Conservation (phyloP, 2,797 vertebrate genomes). For the Pseudomugil tenellus region DNA sequence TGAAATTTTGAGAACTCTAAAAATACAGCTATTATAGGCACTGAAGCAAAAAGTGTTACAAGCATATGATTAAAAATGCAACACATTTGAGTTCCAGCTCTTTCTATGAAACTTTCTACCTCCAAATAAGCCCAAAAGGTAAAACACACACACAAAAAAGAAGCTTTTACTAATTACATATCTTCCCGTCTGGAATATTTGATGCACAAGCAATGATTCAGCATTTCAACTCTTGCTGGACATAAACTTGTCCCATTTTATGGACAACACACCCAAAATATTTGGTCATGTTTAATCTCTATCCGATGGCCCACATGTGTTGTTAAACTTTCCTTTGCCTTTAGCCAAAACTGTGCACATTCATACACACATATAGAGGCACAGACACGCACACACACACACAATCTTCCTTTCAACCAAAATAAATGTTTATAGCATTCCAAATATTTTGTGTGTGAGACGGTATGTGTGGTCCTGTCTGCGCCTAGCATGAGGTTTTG, state of each 20-base stretch:
- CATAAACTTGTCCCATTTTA: slow-evolving; percentile 59
- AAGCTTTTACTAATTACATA: slow-evolving; percentile 5
- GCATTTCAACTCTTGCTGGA: slow-evolving; percentile 37
- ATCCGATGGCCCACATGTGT: slow-evolving; percentile 65
- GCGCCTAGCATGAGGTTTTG: slow-evolving; percentile 75
- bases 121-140: background rate
- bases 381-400: background rate
- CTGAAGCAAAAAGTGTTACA: too few species aligned
- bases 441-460: slow-evolving; percentile 80
- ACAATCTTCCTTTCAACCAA: slow-evolving; percentile 71
- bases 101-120: background rate
- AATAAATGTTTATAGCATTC: slow-evolving; percentile 87
- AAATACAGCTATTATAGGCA: too few species aligned
- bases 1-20: too few species aligned
- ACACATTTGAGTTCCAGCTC: background rate
- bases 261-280: slow-evolving; percentile 65
- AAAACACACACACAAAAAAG: background rate
- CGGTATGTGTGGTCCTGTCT: slow-evolving; percentile 86
- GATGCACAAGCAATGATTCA: slow-evolving; percentile 42
- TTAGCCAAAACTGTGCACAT: slow-evolving; percentile 46
- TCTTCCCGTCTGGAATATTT: slow-evolving; percentile 28
- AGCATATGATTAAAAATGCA: background rate
- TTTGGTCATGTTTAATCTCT: slow-evolving; percentile 68
- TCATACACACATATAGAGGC: background rate
- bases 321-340: slow-evolving; percentile 63